Conservation (phyloP, 2,888 invertebrate species). For the Gnatocerus cornutus region DNA sequence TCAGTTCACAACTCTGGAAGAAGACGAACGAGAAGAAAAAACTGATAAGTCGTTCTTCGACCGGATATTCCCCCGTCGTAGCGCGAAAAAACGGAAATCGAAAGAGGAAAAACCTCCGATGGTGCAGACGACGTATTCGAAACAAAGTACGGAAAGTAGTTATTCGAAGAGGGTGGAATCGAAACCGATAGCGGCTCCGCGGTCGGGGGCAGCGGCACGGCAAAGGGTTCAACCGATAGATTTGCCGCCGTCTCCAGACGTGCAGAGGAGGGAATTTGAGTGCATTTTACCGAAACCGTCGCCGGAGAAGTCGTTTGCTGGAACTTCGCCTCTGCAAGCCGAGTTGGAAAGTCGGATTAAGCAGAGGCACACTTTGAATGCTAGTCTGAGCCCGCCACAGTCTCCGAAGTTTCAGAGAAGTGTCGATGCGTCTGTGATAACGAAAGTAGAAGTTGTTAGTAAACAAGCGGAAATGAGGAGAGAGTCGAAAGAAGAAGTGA, state of each 20-base stretch:
- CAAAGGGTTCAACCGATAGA: slow-evolving; percentile 76
- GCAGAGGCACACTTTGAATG: slow-evolving; percentile 60
- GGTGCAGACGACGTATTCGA: slow-evolving; percentile 36
- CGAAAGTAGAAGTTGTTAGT: slow-evolving; percentile 42
- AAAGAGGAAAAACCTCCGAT: slow-evolving; percentile 62
- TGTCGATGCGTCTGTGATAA: slow-evolving; percentile 55
- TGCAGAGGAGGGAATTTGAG: slow-evolving; percentile 53
- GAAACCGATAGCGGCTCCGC: slow-evolving; percentile 64
- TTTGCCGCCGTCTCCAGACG: slow-evolving; percentile 70
- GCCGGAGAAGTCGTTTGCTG: slow-evolving; percentile 56
- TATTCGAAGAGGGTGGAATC: slow-evolving; percentile 52
- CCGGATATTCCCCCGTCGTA: slow-evolving; percentile 79
- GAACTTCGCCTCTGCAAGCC: slow-evolving; percentile 64
- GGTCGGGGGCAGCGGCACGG: slow-evolving; percentile 73
- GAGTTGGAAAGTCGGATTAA: slow-evolving; percentile 66
- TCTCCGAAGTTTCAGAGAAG: slow-evolving; percentile 50
- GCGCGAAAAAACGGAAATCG: slow-evolving; percentile 81
- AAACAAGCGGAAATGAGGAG: slow-evolving; percentile 48
- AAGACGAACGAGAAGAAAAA: slow-evolving; percentile 70
- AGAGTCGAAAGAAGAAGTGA: slow-evolving; percentile 43
- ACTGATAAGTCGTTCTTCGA: slow-evolving; percentile 79
- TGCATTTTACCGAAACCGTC: slow-evolving; percentile 58
- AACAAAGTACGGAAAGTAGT: slow-evolving; percentile 29
- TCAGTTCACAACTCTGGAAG: slow-evolving; percentile 61
- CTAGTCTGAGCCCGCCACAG: slow-evolving; percentile 53